Evolutionary conservation across 1,140 invertebrate genomes (phyloP).

Genomic region (Lethrus apterus): DNA sequence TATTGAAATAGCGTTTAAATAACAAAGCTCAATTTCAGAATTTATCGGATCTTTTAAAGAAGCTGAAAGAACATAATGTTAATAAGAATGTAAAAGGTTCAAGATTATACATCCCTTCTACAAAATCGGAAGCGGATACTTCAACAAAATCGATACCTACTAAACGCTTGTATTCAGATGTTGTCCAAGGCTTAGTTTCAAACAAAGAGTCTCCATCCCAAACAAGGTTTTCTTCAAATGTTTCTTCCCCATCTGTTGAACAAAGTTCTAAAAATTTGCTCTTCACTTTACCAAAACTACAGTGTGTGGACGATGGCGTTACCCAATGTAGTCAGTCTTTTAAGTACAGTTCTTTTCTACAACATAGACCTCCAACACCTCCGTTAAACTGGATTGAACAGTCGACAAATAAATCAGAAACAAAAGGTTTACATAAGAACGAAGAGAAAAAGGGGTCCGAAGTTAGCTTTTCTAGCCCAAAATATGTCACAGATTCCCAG

Average conservation of each 20-base stretch:
- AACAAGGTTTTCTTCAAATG: not conserved
- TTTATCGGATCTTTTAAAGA: conserved; percentile 7
- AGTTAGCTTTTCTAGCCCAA: not conserved
- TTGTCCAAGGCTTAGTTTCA: conserved; percentile 23
- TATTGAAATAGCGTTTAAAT: conserved; percentile 2
- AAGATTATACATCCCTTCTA: not conserved
- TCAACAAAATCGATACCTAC: conserved; percentile 4
- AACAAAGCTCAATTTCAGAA: conserved; percentile 3
- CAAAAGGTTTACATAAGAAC: not conserved
- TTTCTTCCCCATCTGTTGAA: not conserved
- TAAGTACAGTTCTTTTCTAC: not conserved
- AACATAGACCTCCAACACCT: not conserved
- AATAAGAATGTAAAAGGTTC: not conserved
- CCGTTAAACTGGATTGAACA: conserved; percentile 7
- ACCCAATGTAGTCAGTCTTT: not conserved
- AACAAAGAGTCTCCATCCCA: not conserved
- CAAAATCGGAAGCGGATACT: not conserved
- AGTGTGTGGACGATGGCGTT: not conserved
- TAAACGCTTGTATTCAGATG: conserved; percentile 29
- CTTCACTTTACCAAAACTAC: not conserved
- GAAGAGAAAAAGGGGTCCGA: conserved; percentile 3
- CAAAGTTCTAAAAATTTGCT: not conserved
- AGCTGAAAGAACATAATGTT: conserved; percentile 1
- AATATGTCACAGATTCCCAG: not conserved
- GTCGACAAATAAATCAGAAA: conserved; percentile 2